Evolutionary conservation across 2,113 vertebrate species (phyloP).

Genomic region (Cochlearius cochlearius): DNA sequence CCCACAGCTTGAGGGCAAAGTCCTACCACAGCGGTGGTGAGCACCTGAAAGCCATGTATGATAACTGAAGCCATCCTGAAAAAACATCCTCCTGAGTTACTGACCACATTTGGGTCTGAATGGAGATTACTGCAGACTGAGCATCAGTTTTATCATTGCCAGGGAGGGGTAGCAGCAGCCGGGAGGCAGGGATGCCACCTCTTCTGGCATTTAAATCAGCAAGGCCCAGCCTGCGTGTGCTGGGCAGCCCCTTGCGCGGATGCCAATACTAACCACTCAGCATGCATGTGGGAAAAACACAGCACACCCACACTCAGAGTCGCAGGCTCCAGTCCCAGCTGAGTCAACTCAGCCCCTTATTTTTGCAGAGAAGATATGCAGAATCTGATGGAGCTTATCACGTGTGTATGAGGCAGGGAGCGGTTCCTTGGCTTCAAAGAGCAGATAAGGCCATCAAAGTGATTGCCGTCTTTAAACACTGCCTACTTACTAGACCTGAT

Average conservation of each 20-base stretch:
- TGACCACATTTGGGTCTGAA: background rate
- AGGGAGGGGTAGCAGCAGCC: background rate
- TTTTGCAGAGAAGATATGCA: background rate
- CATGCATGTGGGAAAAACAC: background rate
- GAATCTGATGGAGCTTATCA: slow-evolving; percentile 15
- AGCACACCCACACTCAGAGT: background rate
- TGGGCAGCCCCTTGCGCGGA: background rate
- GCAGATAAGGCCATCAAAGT: slow-evolving; percentile 43
- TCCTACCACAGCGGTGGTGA: background rate
- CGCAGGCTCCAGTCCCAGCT: background rate
- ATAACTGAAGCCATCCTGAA: background rate
- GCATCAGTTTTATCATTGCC: background rate
- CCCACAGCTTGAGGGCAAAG: background rate
- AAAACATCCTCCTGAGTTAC: background rate
- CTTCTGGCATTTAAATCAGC: background rate
- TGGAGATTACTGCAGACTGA: background rate
- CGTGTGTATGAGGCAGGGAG: background rate
- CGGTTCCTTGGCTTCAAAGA: slow-evolving; percentile 19
- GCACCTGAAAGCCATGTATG: background rate
- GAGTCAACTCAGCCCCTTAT: slow-evolving; percentile 1
- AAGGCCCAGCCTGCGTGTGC: background rate
- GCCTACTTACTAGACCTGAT: background rate
- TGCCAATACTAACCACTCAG: fast-evolving
- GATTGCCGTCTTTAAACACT: background rate
- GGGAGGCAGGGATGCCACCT: fast-evolving